phyloP scores from a whole-genome alignment of 2,113 vertebrate species.

The Pica pica region DNA sequence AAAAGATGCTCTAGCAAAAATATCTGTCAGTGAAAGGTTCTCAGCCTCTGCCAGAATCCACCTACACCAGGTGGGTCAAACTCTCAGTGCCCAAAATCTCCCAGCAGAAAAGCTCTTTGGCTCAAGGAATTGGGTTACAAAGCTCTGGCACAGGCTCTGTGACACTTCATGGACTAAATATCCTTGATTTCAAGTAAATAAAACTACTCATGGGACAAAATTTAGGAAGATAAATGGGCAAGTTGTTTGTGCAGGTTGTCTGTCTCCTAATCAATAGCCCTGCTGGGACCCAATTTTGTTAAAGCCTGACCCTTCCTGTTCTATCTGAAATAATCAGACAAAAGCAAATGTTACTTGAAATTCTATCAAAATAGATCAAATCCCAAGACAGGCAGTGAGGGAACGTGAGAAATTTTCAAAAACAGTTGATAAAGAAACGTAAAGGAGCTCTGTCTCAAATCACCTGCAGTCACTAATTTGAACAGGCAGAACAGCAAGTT shows the following conservation, averaged over 20 bases:
- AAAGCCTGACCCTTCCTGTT: neutral
- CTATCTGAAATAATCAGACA: neutral
- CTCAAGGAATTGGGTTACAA: neutral
- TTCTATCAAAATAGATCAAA: neutral
- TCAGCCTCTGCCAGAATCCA: neutral
- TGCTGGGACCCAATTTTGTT: neutral
- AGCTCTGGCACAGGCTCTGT: neutral
- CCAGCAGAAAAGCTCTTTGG: neutral
- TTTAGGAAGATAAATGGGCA: neutral
- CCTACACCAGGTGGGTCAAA: neutral
- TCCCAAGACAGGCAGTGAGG: neutral
- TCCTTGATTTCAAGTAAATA: neutral
- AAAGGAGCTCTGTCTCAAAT: neutral
- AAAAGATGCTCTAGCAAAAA: neutral
- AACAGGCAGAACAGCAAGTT: neutral
- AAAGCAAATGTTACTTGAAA: neutral
- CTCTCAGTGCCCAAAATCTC: neutral
- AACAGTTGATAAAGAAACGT: neutral
- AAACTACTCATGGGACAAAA: neutral
- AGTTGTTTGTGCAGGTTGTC: neutral
- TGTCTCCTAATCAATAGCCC: neutral
- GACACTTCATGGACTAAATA: neutral
- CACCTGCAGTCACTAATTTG: neutral
- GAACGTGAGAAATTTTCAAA: neutral
- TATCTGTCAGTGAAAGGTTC: neutral